These are phyloP conservation scores for Calosoma granatense DNA, from an alignment of 1,140 invertebrate genomes.

Conservation along the genomic window DNA sequence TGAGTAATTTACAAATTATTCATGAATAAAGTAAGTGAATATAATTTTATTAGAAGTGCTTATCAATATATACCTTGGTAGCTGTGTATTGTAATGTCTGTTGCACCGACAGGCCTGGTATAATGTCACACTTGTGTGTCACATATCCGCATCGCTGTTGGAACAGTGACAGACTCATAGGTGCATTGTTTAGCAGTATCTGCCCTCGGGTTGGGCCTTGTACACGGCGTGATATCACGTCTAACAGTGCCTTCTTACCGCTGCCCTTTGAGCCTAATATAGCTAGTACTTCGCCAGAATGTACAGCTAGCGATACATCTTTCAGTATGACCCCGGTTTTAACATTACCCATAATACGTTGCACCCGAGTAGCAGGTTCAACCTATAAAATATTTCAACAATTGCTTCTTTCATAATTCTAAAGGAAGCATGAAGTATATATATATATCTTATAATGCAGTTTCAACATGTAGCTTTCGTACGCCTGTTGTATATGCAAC, in stretches of 20 bases:
- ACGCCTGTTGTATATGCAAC: no score
- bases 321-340: conserved; percentile 78
- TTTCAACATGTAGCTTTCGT: no score
- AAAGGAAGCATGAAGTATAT: no score
- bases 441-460: no score
- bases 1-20: no score
- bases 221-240: conserved; percentile 75
- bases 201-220: conserved; percentile 67
- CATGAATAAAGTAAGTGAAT: no score
- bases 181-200: conserved; percentile 73
- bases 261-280: conserved; percentile 90
- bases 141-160: conserved; percentile 78
- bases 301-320: conserved; percentile 81
- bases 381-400: no score
- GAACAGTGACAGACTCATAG: conserved; percentile 69
- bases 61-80: conserved; percentile 47
- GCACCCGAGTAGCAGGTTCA: conserved; percentile 64
- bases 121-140: conserved; percentile 67
- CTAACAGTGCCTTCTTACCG: conserved; percentile 79
- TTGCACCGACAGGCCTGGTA: conserved; percentile 74
- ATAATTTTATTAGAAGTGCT: no score
- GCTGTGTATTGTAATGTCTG: conserved; percentile 76
- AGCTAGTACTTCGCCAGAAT: conserved; percentile 84
- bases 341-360: conserved; percentile 63
- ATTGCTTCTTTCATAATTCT: no score